A percentile compares a stretch with the other conserved stretches of the same genome.
Evolutionary conservation across 2,888 invertebrate species (phyloP).

Genomic region (Hydroisotoma schaefferi): DNA sequence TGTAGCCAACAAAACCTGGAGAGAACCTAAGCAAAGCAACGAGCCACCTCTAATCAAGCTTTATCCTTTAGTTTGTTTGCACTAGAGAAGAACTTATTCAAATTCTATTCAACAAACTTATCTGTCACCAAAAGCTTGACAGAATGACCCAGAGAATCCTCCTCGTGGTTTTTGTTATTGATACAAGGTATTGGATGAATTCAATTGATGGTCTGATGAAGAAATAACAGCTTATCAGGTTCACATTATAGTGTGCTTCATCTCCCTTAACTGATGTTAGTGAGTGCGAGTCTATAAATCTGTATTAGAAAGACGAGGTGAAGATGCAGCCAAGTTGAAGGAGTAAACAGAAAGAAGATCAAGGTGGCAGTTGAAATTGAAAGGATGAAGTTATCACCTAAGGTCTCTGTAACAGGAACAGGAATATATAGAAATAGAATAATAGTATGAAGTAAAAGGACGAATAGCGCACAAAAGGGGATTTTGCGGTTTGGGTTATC

Average conservation of each 20-base stretch:
- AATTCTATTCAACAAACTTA: conserved; percentile 2
- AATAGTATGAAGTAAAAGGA: background rate
- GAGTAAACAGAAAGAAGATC: background rate
- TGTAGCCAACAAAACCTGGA: background rate
- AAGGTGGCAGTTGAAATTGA: background rate
- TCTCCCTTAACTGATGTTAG: too few species aligned
- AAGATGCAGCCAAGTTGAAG: conserved; percentile 5
- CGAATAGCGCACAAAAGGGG: background rate
- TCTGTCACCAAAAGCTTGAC: background rate
- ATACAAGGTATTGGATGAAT: too few species aligned
- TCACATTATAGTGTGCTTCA: too few species aligned
- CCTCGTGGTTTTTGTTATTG: too few species aligned
- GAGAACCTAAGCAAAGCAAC: background rate
- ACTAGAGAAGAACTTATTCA: too few species aligned
- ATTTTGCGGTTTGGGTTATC: conserved; percentile 5
- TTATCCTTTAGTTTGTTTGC: too few species aligned
- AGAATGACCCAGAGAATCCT: too few species aligned
- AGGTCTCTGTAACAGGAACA: background rate
- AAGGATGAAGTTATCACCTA: conserved; percentile 27
- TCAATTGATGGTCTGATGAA: too few species aligned
- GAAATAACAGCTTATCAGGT: too few species aligned
- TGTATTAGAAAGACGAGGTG: too few species aligned
- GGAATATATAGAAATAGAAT: too few species aligned
- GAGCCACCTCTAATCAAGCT: background rate
- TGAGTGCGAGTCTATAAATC: too few species aligned